These are phyloP conservation scores for Turritopsis dohrnii DNA, from an alignment of 30 jellyfish, hydroid and myxozoan species.

Conservation along the genomic window DNA sequence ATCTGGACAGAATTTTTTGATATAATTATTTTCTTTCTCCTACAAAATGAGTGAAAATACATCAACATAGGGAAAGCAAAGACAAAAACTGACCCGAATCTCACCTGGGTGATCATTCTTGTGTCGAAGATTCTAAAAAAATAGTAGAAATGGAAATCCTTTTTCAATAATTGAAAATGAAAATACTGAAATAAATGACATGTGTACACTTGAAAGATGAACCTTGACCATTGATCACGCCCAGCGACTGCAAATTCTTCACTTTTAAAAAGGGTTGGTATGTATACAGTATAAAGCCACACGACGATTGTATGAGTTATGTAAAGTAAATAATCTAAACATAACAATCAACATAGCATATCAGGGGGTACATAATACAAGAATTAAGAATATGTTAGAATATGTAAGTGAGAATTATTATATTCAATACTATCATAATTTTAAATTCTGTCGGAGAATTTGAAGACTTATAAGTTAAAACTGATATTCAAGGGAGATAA, in stretches of 20 bases:
- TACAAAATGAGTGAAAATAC: neutral
- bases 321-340: constrained; percentile 77
- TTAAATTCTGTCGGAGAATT: too few relatives aligned
- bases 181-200: neutral
- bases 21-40: constrained; percentile 49
- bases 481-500: neutral
- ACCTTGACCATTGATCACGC: constrained; percentile 98
- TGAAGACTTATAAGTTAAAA: neutral
- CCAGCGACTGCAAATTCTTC: constrained; percentile 95
- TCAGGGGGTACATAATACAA: too few relatives aligned
- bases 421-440: too few relatives aligned
- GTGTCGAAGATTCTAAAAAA: neutral
- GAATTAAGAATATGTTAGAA: too few relatives aligned
- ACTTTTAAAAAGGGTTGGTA: constrained; percentile 69
- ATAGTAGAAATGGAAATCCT: too few relatives aligned
- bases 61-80: neutral
- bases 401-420: too few relatives aligned
- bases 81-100: neutral
- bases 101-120: neutral
- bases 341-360: neutral
- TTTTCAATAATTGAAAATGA: neutral
- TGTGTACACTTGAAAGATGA: neutral
- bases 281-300: constrained; percentile 78
- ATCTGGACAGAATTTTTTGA: constrained; percentile 78
- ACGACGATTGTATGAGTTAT: constrained; percentile 61